These are phyloP conservation scores for Rhagium mordax DNA, from an alignment of 2,888 invertebrate species.

Conservation along the genomic window DNA sequence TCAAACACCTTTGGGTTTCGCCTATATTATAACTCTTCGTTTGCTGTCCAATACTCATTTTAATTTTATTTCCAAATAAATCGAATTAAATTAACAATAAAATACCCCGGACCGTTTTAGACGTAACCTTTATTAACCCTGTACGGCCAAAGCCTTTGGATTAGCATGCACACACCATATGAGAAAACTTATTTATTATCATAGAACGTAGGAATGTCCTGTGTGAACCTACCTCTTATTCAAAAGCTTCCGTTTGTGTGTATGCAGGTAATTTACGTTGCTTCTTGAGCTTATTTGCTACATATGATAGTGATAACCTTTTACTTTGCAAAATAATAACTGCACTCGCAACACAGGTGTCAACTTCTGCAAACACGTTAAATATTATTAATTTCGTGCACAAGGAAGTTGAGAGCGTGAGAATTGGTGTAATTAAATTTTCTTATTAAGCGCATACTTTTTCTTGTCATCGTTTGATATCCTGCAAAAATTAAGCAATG, in stretches of 20 bases:
- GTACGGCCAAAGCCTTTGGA: neutral
- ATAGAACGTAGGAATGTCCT: conserved; percentile 29
- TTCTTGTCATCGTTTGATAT: conserved; percentile 17
- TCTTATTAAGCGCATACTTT: conserved; percentile 11
- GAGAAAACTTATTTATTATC: conserved; percentile 21
- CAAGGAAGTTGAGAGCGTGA: conserved; percentile 50
- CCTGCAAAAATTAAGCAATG: conserved; percentile 13
- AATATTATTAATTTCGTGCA: conserved; percentile 50
- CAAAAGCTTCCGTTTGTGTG: conserved; percentile 22
- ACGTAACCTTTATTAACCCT: neutral
- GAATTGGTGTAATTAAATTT: conserved; percentile 51
- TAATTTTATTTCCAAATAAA: neutral
- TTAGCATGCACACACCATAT: neutral
- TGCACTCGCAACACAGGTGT: conserved; percentile 49
- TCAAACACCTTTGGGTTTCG: no score
- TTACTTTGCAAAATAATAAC: conserved; percentile 45
- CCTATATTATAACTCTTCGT: no score
- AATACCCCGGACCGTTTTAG: neutral
- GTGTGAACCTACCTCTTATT: conserved; percentile 11
- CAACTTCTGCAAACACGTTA: conserved; percentile 45
- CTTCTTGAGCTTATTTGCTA: conserved; percentile 24
- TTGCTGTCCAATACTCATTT: no score
- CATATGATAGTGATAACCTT: conserved; percentile 32
- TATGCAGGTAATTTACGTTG: conserved; percentile 24
- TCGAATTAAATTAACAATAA: neutral